A percentile compares a stretch with the other conserved stretches of the same genome.
Conservation (phyloP, 2,113 vertebrate genomes). For the Istiophorus platypterus region DNA sequence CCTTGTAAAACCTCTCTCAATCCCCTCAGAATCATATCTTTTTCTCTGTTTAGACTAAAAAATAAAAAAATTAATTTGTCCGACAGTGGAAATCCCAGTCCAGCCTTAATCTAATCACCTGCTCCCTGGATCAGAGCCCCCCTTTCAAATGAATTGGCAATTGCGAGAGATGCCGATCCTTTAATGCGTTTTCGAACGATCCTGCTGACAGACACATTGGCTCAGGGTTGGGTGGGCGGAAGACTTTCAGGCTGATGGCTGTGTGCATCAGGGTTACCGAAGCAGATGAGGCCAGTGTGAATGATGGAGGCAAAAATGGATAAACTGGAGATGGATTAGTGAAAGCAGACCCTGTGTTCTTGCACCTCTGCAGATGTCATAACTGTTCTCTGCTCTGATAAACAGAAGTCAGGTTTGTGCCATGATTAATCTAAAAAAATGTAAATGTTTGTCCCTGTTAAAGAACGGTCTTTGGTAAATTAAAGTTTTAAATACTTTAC, state of each 20-base stretch:
- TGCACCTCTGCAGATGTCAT: too few relatives aligned
- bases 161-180: not conserved
- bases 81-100: not conserved
- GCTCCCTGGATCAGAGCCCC: constrained; percentile 4
- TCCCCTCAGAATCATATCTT: not conserved
- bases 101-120: constrained; percentile 23
- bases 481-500: too few relatives aligned
- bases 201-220: not conserved
- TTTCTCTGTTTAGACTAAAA: not conserved
- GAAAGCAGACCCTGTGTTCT: too few relatives aligned
- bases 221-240: not conserved
- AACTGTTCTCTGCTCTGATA: too few relatives aligned
- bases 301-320: not conserved
- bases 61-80: not conserved
- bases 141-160: not conserved
- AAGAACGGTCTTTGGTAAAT: too few relatives aligned
- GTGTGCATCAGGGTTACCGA: not conserved
- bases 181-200: not conserved
- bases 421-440: too few relatives aligned
- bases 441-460: too few relatives aligned
- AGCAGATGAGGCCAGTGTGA: not conserved
- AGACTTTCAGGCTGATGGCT: not conserved
- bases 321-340: too few relatives aligned
- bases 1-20: not conserved
- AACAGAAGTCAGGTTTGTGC: too few relatives aligned